Evolutionary conservation across 2,113 vertebrate species (phyloP).

Genomic region (Gavia stellata): DNA sequence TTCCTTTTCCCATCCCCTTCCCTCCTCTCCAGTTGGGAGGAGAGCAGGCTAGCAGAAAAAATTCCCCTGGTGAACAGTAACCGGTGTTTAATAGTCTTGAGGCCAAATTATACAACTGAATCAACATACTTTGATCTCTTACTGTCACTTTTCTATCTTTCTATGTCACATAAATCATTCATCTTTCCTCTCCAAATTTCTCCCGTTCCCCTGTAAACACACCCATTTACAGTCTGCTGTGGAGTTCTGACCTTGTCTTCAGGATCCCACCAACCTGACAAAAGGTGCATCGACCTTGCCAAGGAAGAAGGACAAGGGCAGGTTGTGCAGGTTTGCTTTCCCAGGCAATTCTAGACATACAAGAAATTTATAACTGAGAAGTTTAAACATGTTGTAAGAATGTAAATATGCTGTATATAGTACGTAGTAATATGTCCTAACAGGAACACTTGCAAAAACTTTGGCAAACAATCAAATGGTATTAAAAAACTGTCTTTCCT

Average conservation of each 20-base stretch:
- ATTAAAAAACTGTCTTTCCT: neutral
- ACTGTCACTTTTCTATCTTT: neutral
- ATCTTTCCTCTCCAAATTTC: neutral
- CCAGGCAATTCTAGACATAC: neutral
- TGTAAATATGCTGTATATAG: neutral
- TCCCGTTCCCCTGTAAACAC: neutral
- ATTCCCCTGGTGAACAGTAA: neutral
- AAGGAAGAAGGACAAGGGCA: neutral
- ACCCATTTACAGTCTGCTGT: neutral
- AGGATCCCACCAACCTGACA: neutral
- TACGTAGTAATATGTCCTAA: neutral
- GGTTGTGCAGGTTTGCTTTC: slow-evolving; percentile 20
- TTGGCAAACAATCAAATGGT: neutral
- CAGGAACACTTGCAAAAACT: neutral
- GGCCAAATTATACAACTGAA: slow-evolving; percentile 25
- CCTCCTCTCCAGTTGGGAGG: neutral
- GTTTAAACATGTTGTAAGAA: slow-evolving; percentile 4
- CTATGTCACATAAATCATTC: neutral
- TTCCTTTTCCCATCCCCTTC: neutral
- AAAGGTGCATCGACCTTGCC: neutral
- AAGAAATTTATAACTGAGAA: slow-evolving; percentile 16
- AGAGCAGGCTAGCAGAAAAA: neutral
- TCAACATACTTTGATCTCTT: slow-evolving; percentile 23
- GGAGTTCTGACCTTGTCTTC: neutral
- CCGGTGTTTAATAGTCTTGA: neutral